Base-by-base conservation (phyloP, 2,113 vertebrate species). In the Xenopus laevis region DNA sequence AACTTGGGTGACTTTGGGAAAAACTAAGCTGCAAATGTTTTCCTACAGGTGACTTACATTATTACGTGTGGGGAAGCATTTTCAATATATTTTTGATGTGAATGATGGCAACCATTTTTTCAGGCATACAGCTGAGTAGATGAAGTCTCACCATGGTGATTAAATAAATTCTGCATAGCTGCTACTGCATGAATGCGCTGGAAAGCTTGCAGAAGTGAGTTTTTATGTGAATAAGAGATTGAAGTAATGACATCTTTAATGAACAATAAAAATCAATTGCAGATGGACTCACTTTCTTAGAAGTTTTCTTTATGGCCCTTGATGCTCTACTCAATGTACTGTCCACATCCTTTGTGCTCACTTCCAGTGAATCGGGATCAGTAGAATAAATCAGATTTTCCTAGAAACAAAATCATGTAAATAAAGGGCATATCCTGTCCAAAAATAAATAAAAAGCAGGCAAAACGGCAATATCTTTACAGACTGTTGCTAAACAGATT, bases 341-440 rank as follows among this genome's bases (percentile, higher is more conserved):
- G 82, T 98, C 97, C 96, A 99, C 94, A 81, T 98, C 97, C 88
- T 98, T 99, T 52, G 96, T 99, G 90, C 86, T 98, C 80, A 99
- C 91, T 90, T 98, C 95, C 68, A 98, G 88, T 5, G 95, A 91
- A 79, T 99, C 95, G 47, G 97, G 95, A 81, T 98, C 94, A 74
- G 93, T 91, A 73, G 82, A 83, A 66, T 95, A 96, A 85, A 98
- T 98, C 58, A 98, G 90, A 81, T 98, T 94, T 85, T 97, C 96
- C 97, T 99, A 81, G 79, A 79, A 79, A 78, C 72, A 84, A 72
- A 79, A 46, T 15, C 59, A 61, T 0, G n/a, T n/a, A 69, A 75
- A 78, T 60, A 13, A 20, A 72, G 16, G 8, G 4, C 58, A 63
- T 33, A 53, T 59, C 4, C 23, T 52, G 71, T 65, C 8, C 65